phyloP scores from a whole-genome alignment of 2,797 vertebrate species.

The Sebastes umbrosus region DNA sequence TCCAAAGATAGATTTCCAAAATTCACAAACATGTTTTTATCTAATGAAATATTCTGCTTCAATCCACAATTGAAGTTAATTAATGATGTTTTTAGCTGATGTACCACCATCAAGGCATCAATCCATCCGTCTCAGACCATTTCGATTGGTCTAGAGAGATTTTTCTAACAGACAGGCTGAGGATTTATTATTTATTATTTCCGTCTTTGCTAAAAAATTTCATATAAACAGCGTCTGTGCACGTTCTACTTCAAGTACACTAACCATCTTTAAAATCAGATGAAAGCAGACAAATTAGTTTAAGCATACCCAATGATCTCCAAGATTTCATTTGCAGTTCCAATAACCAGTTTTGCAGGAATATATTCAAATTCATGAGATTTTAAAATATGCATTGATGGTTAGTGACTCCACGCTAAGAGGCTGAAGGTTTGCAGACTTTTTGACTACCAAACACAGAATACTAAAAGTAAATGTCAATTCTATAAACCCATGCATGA shows the following conservation, averaged over 20 bases:
- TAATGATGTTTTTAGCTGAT: too few species aligned
- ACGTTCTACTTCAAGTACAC: too few species aligned
- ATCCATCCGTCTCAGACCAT: neutral
- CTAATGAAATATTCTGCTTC: too few species aligned
- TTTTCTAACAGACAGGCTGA: neutral
- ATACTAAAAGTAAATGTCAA: neutral
- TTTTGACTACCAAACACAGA: neutral
- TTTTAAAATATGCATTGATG: neutral
- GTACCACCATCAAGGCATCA: neutral
- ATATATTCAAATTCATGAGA: neutral
- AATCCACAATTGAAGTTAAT: too few species aligned
- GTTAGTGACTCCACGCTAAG: neutral
- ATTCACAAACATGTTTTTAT: too few species aligned
- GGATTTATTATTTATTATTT: too few species aligned
- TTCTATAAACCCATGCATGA: too few species aligned
- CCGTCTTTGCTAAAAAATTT: too few species aligned
- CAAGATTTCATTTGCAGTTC: neutral
- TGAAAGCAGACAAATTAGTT: neutral
- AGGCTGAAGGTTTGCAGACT: neutral
- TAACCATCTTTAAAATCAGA: neutral
- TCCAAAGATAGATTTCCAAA: too few species aligned
- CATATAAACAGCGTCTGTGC: too few species aligned
- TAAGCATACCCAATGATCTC: neutral
- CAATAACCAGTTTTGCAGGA: neutral
- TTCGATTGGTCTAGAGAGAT: neutral